These are phyloP conservation scores for Lanistes nyassanus DNA, from an alignment of 1,140 invertebrate species.

Conservation along the genomic window DNA sequence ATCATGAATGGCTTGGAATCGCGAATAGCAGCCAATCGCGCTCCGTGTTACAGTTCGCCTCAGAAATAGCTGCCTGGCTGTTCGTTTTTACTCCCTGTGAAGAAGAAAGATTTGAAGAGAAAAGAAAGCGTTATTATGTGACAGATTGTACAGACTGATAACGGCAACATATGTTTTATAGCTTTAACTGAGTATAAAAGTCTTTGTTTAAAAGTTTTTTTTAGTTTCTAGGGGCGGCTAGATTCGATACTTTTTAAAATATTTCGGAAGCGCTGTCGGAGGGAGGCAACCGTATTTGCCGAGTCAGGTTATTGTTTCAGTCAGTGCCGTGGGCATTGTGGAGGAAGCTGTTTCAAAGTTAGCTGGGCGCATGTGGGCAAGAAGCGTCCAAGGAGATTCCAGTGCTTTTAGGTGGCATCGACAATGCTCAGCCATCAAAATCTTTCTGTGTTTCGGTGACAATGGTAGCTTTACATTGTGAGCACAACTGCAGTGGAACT, in stretches of 20 bases:
- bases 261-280: neutral
- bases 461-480: neutral
- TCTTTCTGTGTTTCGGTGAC: constrained; percentile 16
- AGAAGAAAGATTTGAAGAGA: neutral
- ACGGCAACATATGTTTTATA: too few relatives aligned
- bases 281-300: constrained; percentile 17
- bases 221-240: too few relatives aligned
- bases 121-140: too few relatives aligned
- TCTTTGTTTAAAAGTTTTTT: too few relatives aligned
- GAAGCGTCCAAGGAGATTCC: constrained; percentile 9
- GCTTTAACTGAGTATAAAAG: too few relatives aligned
- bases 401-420: neutral
- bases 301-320: constrained; percentile 24
- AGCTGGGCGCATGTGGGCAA: neutral
- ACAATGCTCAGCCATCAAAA: constrained; percentile 6
- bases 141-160: too few relatives aligned
- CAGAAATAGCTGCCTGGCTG: constrained; percentile 19
- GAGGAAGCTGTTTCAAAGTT: constrained; percentile 13
- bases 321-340: constrained; percentile 25
- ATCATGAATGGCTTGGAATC: constrained; percentile 24
- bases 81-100: constrained; percentile 9
- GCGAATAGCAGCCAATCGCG: constrained; percentile 28
- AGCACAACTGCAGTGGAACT: constrained; percentile 1
- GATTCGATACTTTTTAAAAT: too few relatives aligned
- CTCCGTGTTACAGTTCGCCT: constrained; percentile 13